Percentiles rank a stretch among this genome's conserved stretches.
Conservation (phyloP, 2,797 vertebrate genomes). For the Staurois parvus region DNA sequence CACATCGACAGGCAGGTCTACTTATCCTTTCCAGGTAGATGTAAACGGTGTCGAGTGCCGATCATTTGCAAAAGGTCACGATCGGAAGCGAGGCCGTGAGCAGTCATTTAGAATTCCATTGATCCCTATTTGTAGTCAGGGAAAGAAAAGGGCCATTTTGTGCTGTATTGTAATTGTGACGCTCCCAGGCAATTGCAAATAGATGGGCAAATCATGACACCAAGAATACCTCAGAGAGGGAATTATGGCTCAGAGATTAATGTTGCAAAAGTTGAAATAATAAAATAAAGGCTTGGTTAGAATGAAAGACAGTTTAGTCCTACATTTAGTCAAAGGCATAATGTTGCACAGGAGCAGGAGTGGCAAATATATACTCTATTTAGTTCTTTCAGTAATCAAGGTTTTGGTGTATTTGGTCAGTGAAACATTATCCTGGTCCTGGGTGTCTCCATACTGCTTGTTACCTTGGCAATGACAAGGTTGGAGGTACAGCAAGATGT, state of each 20-base stretch:
- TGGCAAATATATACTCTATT: background rate
- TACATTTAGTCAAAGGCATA: background rate
- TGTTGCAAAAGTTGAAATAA: constrained; percentile 78
- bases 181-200: constrained; percentile 84
- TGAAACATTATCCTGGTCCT: background rate
- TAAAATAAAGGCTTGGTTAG: constrained; percentile 19
- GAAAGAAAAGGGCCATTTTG: constrained; percentile 83
- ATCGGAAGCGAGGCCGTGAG: constrained; percentile 83
- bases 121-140: constrained; percentile 84
- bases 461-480: background rate
- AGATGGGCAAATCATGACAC: constrained; percentile 79
- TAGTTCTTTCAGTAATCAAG: background rate
- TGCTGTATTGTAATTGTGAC: constrained; percentile 84
- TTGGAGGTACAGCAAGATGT: background rate
- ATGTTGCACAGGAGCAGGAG: background rate
- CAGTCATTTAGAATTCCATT: constrained; percentile 88
- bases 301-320: constrained; percentile 10
- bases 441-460: background rate
- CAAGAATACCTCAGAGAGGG: constrained; percentile 78
- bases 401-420: background rate
- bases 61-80: constrained; percentile 97
- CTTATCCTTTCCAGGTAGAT: constrained; percentile 84
- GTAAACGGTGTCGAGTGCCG: constrained; percentile 82
- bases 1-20: constrained; percentile 80
- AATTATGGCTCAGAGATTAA: constrained; percentile 76